These are phyloP conservation scores for Lepilemur ruficaudatus DNA, from an alignment of 2,797 vertebrate genomes.

Conservation along the genomic window DNA sequence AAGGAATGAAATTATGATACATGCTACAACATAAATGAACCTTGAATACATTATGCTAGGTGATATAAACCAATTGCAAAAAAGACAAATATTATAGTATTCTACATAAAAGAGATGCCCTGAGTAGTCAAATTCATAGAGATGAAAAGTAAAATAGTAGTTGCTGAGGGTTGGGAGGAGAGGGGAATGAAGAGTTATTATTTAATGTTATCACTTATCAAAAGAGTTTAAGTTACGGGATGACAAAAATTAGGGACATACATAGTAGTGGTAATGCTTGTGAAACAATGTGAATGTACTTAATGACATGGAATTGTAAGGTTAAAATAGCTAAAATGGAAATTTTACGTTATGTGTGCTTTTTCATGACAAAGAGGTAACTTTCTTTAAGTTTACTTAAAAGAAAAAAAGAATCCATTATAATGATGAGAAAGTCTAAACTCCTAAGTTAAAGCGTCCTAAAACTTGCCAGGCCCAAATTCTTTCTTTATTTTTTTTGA, in stretches of 20 bases:
- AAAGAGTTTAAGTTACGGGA: background rate
- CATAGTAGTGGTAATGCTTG: background rate
- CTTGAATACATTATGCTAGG: background rate
- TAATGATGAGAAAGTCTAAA: slow-evolving; percentile 7
- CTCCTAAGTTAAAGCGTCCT: background rate
- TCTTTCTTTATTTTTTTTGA: background rate
- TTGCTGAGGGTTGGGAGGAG: background rate
- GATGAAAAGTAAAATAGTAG: background rate
- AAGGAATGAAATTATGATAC: background rate
- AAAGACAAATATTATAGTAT: background rate
- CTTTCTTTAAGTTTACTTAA: background rate
- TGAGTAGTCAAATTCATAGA: background rate
- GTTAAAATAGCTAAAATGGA: background rate
- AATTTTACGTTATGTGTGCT: background rate
- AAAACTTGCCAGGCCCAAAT: background rate
- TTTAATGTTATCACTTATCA: background rate
- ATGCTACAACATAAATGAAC: background rate
- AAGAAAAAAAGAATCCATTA: background rate
- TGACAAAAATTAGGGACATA: background rate
- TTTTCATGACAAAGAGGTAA: background rate
- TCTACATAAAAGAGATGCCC: background rate
- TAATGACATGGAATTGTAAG: background rate
- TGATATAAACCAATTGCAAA: background rate
- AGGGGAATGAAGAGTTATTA: background rate
- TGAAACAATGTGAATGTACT: background rate